phyloP scores from a whole-genome alignment of 1,140 invertebrate species.

The Nixonia krombeini region DNA sequence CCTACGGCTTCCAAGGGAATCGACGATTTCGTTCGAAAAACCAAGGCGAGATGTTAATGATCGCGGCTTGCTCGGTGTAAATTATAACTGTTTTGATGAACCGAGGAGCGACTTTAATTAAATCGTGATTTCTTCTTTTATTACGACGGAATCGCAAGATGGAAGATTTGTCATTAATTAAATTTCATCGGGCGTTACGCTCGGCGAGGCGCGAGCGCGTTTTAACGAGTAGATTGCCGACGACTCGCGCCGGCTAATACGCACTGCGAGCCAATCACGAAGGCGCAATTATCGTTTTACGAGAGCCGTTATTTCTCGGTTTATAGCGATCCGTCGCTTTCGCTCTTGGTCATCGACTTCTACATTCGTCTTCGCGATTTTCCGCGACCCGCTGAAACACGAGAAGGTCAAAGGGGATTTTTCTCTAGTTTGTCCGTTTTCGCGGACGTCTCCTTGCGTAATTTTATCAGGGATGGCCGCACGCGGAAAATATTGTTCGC shows the following conservation, averaged over 20 bases:
- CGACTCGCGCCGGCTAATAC: slow-evolving; percentile 19
- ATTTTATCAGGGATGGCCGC: too few relatives aligned
- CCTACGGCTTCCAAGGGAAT: too few relatives aligned
- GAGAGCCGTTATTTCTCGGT: slow-evolving; percentile 36
- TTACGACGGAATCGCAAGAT: neutral
- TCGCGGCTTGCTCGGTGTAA: neutral
- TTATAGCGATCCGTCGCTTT: slow-evolving; percentile 20
- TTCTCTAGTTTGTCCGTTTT: too few relatives aligned
- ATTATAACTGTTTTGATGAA: too few relatives aligned
- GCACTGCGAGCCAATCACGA: slow-evolving; percentile 23
- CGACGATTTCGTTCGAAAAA: too few relatives aligned
- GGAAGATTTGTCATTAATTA: slow-evolving; percentile 1
- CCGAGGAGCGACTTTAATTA: too few relatives aligned
- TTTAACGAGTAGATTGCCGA: slow-evolving; percentile 5
- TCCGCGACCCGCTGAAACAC: too few relatives aligned
- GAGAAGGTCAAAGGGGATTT: too few relatives aligned
- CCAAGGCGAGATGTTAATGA: too few relatives aligned
- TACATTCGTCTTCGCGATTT: too few relatives aligned
- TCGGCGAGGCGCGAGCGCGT: slow-evolving; percentile 3
- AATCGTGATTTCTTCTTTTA: neutral
- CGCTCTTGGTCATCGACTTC: slow-evolving; percentile 33
- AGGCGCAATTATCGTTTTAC: slow-evolving; percentile 38
- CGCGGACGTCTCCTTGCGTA: too few relatives aligned
- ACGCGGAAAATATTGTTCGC: neutral
- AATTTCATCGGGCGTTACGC: slow-evolving; percentile 4